Conservation (phyloP, 2,888 invertebrate species). For the Tridacna gigas region DNA sequence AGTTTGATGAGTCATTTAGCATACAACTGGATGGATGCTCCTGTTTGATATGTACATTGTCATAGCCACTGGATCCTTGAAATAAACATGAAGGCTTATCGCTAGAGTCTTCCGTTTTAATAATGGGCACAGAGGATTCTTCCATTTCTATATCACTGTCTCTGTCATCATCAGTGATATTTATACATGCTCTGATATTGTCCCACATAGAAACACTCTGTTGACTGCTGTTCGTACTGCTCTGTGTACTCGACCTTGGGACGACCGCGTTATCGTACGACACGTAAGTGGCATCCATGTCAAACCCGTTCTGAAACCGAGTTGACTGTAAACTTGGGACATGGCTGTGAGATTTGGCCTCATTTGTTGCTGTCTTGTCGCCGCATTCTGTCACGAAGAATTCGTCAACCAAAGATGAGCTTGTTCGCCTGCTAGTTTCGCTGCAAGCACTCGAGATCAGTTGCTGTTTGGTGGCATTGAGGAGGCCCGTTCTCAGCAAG, state of each 20-base stretch:
- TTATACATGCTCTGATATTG: conserved; percentile 78
- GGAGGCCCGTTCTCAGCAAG: conserved; percentile 64
- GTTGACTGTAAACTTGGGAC: conserved; percentile 43
- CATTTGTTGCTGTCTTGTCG: conserved; percentile 37
- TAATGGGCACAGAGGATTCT: conserved; percentile 56
- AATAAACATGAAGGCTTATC: conserved; percentile 78
- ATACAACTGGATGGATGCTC: conserved; percentile 67
- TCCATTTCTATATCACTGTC: conserved; percentile 60
- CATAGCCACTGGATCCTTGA: conserved; percentile 61
- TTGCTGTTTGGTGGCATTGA: conserved; percentile 66
- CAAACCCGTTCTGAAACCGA: conserved; percentile 66
- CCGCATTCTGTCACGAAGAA: conserved; percentile 65
- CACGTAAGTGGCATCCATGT: conserved; percentile 68
- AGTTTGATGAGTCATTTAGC: conserved; percentile 47
- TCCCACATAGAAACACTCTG: conserved; percentile 77
- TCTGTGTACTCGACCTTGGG: conserved; percentile 29
- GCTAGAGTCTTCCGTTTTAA: conserved; percentile 75
- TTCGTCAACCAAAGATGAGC: conserved; percentile 75
- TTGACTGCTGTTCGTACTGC: conserved; percentile 3
- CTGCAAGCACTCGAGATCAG: conserved; percentile 65
- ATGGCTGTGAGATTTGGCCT: conserved; percentile 17
- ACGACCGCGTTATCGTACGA: conserved; percentile 49
- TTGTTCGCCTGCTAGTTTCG: conserved; percentile 66
- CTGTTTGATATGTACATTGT: conserved; percentile 67
- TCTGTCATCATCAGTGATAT: conserved; percentile 61